These are phyloP conservation scores for Simalia tracyae DNA, from an alignment of 2,797 vertebrate genomes.

Conservation along the genomic window DNA sequence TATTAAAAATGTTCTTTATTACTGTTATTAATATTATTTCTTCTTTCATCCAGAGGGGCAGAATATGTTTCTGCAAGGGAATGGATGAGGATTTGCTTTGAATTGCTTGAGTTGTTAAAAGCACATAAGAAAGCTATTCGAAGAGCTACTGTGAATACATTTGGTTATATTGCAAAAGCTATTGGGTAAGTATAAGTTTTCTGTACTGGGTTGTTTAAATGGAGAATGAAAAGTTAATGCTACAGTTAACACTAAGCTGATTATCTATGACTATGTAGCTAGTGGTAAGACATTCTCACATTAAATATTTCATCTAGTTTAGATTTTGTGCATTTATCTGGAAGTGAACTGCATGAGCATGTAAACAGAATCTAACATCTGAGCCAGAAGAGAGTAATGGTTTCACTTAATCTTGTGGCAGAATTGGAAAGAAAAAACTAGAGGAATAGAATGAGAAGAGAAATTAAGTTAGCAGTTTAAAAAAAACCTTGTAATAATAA, in stretches of 20 bases:
- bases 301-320: not conserved
- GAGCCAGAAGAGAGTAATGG: not conserved
- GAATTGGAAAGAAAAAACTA: not conserved
- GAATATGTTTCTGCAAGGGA: slow-evolving; percentile 98
- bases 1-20: not conserved
- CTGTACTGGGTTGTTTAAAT: not conserved
- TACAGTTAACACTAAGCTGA: not conserved
- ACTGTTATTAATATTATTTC: not conserved
- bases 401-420: not conserved
- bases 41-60: slow-evolving; percentile 82
- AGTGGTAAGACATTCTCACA: not conserved
- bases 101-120: slow-evolving; percentile 94
- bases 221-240: not conserved
- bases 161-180: slow-evolving; percentile 98
- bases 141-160: slow-evolving; percentile 98
- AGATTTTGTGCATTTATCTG: not conserved
- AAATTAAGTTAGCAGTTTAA: not conserved
- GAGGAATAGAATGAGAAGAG: not conserved
- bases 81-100: slow-evolving; percentile 99
- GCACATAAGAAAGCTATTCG: slow-evolving; percentile 98
- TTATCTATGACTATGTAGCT: not conserved
- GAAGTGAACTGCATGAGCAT: not conserved
- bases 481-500: not conserved
- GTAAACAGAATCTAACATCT: not conserved
- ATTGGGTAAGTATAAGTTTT: slow-evolving; percentile 84